These are phyloP conservation scores for Pycnomerus fuliginosus DNA, from an alignment of 2,888 invertebrate species.

Conservation along the genomic window DNA sequence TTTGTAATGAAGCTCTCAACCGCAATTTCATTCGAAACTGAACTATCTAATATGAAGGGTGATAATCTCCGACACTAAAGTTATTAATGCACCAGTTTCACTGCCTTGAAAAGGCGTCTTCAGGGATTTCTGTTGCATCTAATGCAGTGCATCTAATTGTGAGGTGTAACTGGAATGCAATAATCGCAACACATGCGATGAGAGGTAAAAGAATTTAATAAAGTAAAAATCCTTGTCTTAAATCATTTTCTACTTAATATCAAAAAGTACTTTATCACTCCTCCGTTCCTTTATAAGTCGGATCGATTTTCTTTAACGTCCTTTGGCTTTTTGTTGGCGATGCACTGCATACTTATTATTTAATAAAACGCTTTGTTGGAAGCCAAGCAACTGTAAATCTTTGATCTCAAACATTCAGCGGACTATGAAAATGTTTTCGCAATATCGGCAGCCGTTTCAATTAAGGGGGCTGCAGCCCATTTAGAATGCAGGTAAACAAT, in stretches of 20 bases:
- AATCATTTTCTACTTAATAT: constrained; percentile 14
- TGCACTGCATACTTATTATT: constrained; percentile 11
- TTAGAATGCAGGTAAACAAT: constrained; percentile 19
- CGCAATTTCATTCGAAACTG: too few species aligned
- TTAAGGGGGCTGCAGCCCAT: background rate
- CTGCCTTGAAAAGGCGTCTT: too few species aligned
- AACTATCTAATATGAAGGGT: too few species aligned
- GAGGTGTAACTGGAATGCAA: too few species aligned
- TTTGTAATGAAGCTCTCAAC: too few species aligned
- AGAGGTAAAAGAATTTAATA: constrained; percentile 10
- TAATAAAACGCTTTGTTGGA: constrained; percentile 12
- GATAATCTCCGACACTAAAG: too few species aligned
- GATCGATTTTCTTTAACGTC: constrained; percentile 3
- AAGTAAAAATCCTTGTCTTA: constrained; percentile 13
- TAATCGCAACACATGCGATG: too few species aligned
- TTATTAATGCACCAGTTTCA: too few species aligned
- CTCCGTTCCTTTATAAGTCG: constrained; percentile 1
- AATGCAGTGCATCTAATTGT: too few species aligned
- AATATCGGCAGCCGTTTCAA: background rate
- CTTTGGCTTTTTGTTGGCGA: constrained; percentile 2
- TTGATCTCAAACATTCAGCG: constrained; percentile 19
- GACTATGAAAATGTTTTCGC: constrained; percentile 2
- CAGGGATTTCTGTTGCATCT: too few species aligned
- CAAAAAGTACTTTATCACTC: constrained; percentile 15
- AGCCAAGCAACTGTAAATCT: constrained; percentile 23